Evolutionary conservation across 2,888 invertebrate genomes (phyloP), one percentile per base, ranked within the genome.

Genomic region (Orthosia gracilis): DNA sequence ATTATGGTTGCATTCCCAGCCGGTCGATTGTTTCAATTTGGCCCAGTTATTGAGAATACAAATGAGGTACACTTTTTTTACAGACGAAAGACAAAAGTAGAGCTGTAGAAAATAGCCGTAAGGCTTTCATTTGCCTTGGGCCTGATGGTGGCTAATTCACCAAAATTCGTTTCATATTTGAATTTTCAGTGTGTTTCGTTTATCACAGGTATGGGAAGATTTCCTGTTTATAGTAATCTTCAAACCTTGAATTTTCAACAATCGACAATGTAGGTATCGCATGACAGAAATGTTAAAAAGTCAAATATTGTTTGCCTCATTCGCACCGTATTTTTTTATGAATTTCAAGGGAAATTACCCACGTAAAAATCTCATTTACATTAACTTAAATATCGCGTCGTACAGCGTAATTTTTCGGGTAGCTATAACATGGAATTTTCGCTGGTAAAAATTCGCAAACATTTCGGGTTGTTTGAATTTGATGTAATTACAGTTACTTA

Each of bases 351-450:
- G 45, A 76, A 65, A 78, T 76, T 76, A 31, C 72, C 76, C 52
- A 58, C 77, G 65, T 67, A 66, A 66, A 79, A 78, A 73, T 63
- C 79, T 78, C 79, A 78, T 79, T 78, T 79, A 63, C 62, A 73
- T 66, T 78, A 79, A 62, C 57, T 73, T 49, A 55, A 72, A 61
- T 65, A 55, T 65, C 4, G 45, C 50, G 54, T 21, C 26, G 47
- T 47, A 47, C 23, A 21, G 12, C 26, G 64, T 45, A 3, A 45
- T 55, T 65, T 70, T 62, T 65, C 13, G 26, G 5, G 13, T 18
- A 50, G 4, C 7, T 23, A 15, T 57, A 45, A 40, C 40, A 50
- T 57, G 21, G 18, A 52, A 21, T 78, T 18, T 40, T 26, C 1
- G 11, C 26, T 17, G 18, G 18, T 63, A n/a, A 49, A 45, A 61